These are phyloP conservation scores for Pycnonotus jocosus DNA, from an alignment of 2,113 vertebrate genomes.

Conservation along the genomic window DNA sequence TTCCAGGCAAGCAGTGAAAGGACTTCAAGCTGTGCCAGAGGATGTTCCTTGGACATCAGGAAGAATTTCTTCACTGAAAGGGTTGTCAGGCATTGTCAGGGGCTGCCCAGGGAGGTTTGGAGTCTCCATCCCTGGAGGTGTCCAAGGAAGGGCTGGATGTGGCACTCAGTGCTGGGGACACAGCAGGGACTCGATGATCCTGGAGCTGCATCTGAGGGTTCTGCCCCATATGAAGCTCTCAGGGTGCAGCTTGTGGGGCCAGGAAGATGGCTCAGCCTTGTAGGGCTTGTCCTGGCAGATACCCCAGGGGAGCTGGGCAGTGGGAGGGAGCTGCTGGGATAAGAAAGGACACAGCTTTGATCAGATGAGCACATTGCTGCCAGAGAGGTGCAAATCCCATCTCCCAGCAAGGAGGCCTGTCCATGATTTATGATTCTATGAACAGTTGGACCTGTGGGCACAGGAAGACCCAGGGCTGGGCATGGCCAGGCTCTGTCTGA, in stretches of 20 bases:
- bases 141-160: accelerated
- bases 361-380: background rate
- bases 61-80: background rate
- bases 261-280: background rate
- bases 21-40: background rate
- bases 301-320: background rate
- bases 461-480: background rate
- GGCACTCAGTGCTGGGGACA: background rate
- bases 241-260: background rate
- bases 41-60: background rate
- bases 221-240: background rate
- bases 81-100: accelerated
- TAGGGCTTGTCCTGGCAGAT: background rate
- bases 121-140: background rate
- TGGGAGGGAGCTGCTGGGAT: background rate
- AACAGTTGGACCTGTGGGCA: accelerated
- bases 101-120: background rate
- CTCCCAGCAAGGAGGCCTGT: background rate
- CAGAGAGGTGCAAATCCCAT: background rate
- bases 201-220: background rate
- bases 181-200: accelerated
- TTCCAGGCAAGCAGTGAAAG: background rate
- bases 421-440: background rate
- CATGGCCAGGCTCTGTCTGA: background rate
- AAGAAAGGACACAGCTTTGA: background rate